Evolutionary conservation across 2,113 vertebrate genomes (phyloP).

Genomic region (Limnothrissa miodon): DNA sequence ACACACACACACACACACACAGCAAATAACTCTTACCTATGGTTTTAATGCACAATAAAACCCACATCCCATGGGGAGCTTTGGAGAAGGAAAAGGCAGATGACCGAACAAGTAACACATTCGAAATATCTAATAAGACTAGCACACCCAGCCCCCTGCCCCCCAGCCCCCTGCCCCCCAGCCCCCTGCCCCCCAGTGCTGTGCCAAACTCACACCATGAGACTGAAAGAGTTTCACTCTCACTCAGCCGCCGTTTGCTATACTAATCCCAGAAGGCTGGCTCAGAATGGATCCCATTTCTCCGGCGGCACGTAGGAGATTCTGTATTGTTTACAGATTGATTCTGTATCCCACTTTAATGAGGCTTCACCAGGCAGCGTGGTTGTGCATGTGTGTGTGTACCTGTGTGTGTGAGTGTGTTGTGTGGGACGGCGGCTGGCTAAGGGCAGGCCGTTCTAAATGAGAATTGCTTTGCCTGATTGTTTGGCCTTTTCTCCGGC

Average conservation of each 20-base stretch:
- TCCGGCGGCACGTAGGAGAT: constrained; percentile 22
- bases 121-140: not conserved
- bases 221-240: not conserved
- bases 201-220: too few species aligned
- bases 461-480: constrained; percentile 34
- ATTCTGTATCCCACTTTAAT: constrained; percentile 24
- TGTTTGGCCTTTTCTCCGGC: constrained; percentile 33
- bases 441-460: constrained; percentile 20
- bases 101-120: not conserved
- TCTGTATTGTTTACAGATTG: constrained; percentile 36
- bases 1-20: not conserved
- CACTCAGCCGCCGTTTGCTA: constrained; percentile 2
- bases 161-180: too few species aligned
- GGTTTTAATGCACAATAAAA: constrained; percentile 12
- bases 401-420: not conserved
- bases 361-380: constrained; percentile 1
- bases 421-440: constrained; percentile 24
- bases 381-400: too few species aligned
- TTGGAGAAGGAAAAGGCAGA: not conserved
- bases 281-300: constrained; percentile 22
- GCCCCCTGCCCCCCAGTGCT: too few species aligned
- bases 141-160: not conserved
- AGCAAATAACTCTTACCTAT: not conserved
- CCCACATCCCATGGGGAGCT: not conserved
- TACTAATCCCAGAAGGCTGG: constrained; percentile 20